phyloP scores from a whole-genome alignment of 2,797 vertebrate species.

The Meriones psammophilus region DNA sequence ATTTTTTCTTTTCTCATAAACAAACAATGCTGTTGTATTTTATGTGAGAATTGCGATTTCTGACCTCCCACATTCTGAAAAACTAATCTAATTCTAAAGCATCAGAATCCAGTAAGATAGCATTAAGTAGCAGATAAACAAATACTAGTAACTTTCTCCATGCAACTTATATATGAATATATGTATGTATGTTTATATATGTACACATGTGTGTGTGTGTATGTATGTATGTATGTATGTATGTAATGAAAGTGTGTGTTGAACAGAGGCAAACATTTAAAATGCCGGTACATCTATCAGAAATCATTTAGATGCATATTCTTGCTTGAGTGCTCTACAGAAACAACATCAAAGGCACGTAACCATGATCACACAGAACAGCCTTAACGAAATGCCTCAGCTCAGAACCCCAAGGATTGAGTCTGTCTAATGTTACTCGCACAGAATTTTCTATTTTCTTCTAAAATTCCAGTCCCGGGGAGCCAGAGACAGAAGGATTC shows the following conservation, averaged over 20 bases:
- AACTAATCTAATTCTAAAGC: conserved; percentile 5
- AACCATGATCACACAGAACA: not conserved
- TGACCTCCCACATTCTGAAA: not conserved
- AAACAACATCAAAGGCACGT: not conserved
- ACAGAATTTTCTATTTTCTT: not conserved
- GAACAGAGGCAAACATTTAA: conserved; percentile 4
- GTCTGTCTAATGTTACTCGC: not conserved
- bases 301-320: not conserved
- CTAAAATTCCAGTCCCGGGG: not conserved
- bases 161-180: not conserved
- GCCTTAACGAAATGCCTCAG: not conserved
- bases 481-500: not conserved
- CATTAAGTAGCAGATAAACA: conserved; percentile 15
- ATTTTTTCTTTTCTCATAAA: not conserved
- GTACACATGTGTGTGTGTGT: no score
- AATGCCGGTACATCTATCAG: not conserved
- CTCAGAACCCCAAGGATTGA: not conserved
- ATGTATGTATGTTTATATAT: not conserved
- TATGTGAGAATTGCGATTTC: not conserved
- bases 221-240: not conserved
- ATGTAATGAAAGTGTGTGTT: not conserved
- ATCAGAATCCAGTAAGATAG: conserved; percentile 12
- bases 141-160: not conserved
- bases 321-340: not conserved
- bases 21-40: conserved; percentile 1